phyloP scores from a whole-genome alignment of 2,888 invertebrate genomes.

The Tetramorium bicarinatum region DNA sequence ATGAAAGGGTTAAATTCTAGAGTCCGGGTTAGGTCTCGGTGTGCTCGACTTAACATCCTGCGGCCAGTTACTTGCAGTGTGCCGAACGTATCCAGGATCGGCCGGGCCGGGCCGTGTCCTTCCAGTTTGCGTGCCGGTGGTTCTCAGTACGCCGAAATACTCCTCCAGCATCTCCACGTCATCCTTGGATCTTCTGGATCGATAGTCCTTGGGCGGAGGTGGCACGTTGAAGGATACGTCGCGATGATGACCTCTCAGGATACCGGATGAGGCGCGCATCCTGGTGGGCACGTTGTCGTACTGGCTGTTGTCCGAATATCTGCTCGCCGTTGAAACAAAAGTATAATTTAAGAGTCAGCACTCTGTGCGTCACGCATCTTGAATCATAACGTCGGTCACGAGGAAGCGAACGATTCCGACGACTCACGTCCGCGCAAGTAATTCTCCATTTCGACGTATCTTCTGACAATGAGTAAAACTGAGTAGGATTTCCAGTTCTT shows the following conservation, averaged over 20 bases:
- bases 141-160: conserved; percentile 81
- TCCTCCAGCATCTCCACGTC: conserved; percentile 84
- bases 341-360: conserved; percentile 13
- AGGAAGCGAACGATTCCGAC: conserved; percentile 23
- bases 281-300: conserved; percentile 85
- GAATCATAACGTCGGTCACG: conserved; percentile 21
- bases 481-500: background rate
- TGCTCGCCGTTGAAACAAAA: conserved; percentile 59
- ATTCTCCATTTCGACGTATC: background rate
- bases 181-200: conserved; percentile 74
- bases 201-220: conserved; percentile 77
- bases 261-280: conserved; percentile 80
- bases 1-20: conserved; percentile 48
- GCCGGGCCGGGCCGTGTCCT: conserved; percentile 87
- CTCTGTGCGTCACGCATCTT: conserved; percentile 10
- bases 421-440: background rate
- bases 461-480: background rate
- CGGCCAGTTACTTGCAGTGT: conserved; percentile 91
- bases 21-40: conserved; percentile 88
- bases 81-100: conserved; percentile 92
- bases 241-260: conserved; percentile 78
- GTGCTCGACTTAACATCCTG: conserved; percentile 87
- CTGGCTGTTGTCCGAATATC: conserved; percentile 84
- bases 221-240: conserved; percentile 82
- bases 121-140: conserved; percentile 78